Base-by-base conservation (phyloP, 2,113 vertebrate species). In the Nothoprocta pentlandii region DNA sequence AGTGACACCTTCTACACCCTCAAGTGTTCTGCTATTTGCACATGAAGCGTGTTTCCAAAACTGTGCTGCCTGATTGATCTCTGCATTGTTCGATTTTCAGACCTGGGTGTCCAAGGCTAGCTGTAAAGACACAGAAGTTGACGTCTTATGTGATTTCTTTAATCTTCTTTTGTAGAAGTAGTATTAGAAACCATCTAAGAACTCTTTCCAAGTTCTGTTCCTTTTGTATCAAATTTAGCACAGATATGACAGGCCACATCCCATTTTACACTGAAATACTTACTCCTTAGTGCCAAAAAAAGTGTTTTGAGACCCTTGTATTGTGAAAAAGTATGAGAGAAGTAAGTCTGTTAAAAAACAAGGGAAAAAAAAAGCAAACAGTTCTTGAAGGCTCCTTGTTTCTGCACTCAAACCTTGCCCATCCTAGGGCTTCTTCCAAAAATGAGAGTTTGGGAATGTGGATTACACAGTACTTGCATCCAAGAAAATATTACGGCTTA, bases 11-110 rank as follows among this genome's bases (percentile, higher is more conserved):
- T 83, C 61, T 93, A 39, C 70, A 95, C 81, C 56, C 87, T 91
- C 44, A 68, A 80, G 71, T 94, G 64, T 94, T 92, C 54, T 58
- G 58, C 32, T 61, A 93, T 94, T 91, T 95, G 82, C 91, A 91
- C 93, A 93, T 83, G 91, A 93, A 95, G 76, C 9, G 4, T 83
- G 47, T 59, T 90, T 73, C 83, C 68, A 63, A 96, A 94, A 90
- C 66, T 42, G 64, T 87, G 69, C 85, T 77, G 92, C 71, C 62
- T 75, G 86, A 94, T 30, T 93, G 90, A 92, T 91, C 70, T 85
- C 63, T 78, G 78, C 56, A 75, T 87, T 95, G 85, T 94, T 87
- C 67, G 17, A 23, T 93, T 90, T 90, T 89, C 90, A 93, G 88
- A 87, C 67, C 66, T 69, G 20, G 4, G 10, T 66, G 53, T 75